These are phyloP conservation scores for Stenichneumon culpator DNA, from an alignment of 2,888 invertebrate species.

Conservation along the genomic window DNA sequence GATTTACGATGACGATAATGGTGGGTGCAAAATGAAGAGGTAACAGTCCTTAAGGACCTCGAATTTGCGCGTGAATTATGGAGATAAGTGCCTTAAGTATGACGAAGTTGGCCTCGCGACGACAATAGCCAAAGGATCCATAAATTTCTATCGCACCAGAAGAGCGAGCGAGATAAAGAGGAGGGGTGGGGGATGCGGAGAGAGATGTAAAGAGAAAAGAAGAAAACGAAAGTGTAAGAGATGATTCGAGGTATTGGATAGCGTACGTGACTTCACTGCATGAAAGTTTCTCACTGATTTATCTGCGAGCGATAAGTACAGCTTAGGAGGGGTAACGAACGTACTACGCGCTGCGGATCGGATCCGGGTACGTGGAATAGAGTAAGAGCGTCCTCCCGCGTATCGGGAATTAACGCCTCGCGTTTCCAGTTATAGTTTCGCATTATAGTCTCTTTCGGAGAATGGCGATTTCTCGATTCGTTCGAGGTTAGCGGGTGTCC, in stretches of 20 bases:
- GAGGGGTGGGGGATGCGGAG: not conserved
- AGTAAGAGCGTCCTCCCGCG: not conserved
- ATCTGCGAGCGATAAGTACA: conserved; percentile 56
- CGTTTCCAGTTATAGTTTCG: conserved; percentile 30
- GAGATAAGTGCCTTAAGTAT: conserved; percentile 63
- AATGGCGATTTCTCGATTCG: not conserved
- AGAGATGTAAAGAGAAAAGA: not conserved
- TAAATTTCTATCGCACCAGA: conserved; percentile 28
- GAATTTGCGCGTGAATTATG: conserved; percentile 65
- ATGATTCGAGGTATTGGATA: conserved; percentile 17
- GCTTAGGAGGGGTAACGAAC: conserved; percentile 48
- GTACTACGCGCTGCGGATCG: conserved; percentile 5
- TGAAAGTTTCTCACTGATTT: conserved; percentile 47
- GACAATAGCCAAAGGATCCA: conserved; percentile 50
- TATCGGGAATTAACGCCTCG: conserved; percentile 43
- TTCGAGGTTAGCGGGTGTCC: not conserved
- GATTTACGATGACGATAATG: conserved; percentile 66
- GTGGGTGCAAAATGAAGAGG: conserved; percentile 61
- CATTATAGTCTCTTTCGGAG: conserved; percentile 8
- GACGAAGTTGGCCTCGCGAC: conserved; percentile 49
- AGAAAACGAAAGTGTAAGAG: conserved; percentile 21
- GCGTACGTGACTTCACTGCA: conserved; percentile 56
- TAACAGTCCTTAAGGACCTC: conserved; percentile 67
- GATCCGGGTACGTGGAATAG: conserved; percentile 36
- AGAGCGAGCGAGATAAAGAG: conserved; percentile 15